phyloP scores from a whole-genome alignment of 1,140 invertebrate genomes.

The Hyposmocoma kahamanoa region DNA sequence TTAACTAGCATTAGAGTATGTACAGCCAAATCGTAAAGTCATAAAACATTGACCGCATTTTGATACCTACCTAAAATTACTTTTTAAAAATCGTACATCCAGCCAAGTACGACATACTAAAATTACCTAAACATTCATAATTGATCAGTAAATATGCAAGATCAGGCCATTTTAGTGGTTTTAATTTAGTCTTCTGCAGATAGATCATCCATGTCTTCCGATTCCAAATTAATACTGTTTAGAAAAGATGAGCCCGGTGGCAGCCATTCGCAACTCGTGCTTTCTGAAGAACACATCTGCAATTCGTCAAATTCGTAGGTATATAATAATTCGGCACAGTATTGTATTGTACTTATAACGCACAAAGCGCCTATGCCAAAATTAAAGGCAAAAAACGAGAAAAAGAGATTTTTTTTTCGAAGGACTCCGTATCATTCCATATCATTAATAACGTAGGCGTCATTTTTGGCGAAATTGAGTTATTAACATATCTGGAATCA shows the following conservation, averaged over 20 bases:
- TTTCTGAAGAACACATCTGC: conserved; percentile 60
- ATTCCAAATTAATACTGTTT: conserved; percentile 34
- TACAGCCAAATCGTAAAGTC: too few species aligned
- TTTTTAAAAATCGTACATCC: neutral
- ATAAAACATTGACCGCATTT: too few species aligned
- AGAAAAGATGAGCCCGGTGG: conserved; percentile 51
- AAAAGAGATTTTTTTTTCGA: too few species aligned
- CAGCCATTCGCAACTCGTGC: conserved; percentile 64
- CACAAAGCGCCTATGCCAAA: too few species aligned
- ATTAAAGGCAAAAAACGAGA: too few species aligned
- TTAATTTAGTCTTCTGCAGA: neutral
- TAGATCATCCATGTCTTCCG: neutral
- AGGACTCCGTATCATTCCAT: too few species aligned
- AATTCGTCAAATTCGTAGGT: too few species aligned
- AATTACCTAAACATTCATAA: neutral
- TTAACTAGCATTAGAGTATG: neutral
- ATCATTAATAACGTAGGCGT: too few species aligned
- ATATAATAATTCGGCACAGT: too few species aligned
- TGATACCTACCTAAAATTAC: neutral
- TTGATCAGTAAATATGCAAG: neutral
- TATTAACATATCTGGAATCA: too few species aligned
- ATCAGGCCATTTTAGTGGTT: neutral
- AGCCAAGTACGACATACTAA: neutral
- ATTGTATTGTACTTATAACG: too few species aligned
- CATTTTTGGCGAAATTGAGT: too few species aligned